phyloP scores from a whole-genome alignment of 1,140 invertebrate genomes.

The Drosophila pectinifera region DNA sequence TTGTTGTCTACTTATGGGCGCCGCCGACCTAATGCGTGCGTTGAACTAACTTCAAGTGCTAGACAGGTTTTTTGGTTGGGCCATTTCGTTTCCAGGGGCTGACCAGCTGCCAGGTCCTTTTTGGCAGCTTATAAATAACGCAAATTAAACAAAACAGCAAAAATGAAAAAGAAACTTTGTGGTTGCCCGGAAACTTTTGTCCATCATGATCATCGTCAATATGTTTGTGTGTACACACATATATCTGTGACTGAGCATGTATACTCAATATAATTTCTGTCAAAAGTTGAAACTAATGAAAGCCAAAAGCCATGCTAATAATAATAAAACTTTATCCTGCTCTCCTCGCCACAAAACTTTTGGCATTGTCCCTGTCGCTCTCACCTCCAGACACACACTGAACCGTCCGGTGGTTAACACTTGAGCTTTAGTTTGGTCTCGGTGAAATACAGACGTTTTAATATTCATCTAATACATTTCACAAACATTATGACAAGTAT shows the following conservation, averaged over 20 bases:
- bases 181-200: conserved; percentile 49
- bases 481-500: conserved; percentile 82
- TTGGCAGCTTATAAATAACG: conserved; percentile 76
- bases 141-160: conserved; percentile 74
- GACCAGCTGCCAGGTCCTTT: conserved; percentile 53
- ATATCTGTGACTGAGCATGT: conserved; percentile 27
- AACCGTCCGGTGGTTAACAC: conserved; percentile 49
- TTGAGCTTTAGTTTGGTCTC: conserved; percentile 21
- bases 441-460: conserved; percentile 7
- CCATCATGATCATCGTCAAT: conserved; percentile 74
- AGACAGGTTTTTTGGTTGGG: conserved; percentile 50
- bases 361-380: conserved; percentile 54
- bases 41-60: conserved; percentile 49
- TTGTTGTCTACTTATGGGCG: conserved; percentile 55
- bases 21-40: conserved; percentile 54
- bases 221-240: conserved; percentile 19
- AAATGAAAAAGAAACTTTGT: conserved; percentile 67
- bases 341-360: conserved; percentile 60
- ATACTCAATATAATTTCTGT: conserved; percentile 80
- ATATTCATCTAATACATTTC: conserved; percentile 69
- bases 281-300: conserved; percentile 83
- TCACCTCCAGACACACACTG: conserved; percentile 25
- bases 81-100: conserved; percentile 46
- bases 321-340: conserved; percentile 75
- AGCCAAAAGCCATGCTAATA: conserved; percentile 76